Evolutionary conservation across 2,888 invertebrate genomes (phyloP).

Genomic region (Anagyrus pseudococci): DNA sequence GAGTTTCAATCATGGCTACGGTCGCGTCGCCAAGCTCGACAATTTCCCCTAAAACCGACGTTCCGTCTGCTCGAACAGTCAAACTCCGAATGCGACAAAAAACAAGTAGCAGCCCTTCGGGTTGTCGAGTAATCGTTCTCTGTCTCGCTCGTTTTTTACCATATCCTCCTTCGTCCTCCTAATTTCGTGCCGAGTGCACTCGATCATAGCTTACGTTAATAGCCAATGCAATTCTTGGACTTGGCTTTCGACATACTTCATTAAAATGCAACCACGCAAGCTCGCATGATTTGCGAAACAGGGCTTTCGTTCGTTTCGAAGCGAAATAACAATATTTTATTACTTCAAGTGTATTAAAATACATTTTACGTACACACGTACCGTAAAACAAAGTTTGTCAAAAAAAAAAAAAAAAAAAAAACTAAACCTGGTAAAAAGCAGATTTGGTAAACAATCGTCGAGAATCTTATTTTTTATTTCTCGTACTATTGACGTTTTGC

Average conservation of each 20-base stretch:
- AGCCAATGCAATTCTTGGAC: slow-evolving; percentile 3
- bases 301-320: too few species aligned
- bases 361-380: too few species aligned
- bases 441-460: too few species aligned
- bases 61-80: slow-evolving; percentile 45
- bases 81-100: slow-evolving; percentile 55
- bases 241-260: slow-evolving; percentile 39
- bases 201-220: slow-evolving; percentile 36
- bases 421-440: too few species aligned
- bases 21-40: neutral
- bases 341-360: too few species aligned
- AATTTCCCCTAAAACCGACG: slow-evolving; percentile 28
- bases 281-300: neutral
- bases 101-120: slow-evolving; percentile 39
- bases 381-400: too few species aligned
- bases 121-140: neutral
- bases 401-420: too few species aligned
- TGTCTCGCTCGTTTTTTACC: slow-evolving; percentile 20
- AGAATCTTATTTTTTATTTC: too few species aligned
- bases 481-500: too few species aligned
- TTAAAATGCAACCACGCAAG: slow-evolving; percentile 5
- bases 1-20: slow-evolving; percentile 50
- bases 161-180: slow-evolving; percentile 43
- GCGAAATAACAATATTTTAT: too few species aligned
- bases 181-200: slow-evolving; percentile 33